phyloP scores from a whole-genome alignment of 2,797 vertebrate species.

The Cirrhinus molitorella region DNA sequence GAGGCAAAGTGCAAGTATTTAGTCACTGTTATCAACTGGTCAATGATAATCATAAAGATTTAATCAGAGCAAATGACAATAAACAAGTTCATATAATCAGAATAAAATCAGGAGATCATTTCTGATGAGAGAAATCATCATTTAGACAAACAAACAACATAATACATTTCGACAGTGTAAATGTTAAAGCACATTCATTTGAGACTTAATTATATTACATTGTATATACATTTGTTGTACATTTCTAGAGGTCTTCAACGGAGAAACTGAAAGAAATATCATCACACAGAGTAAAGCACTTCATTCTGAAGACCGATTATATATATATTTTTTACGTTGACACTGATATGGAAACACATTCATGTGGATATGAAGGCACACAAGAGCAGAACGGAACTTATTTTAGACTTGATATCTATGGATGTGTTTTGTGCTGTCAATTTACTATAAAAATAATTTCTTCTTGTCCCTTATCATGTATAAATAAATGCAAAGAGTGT shows the following conservation, averaged over 20 bases:
- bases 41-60: slow-evolving; percentile 1
- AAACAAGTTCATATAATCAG: neutral
- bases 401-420: neutral
- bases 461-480: neutral
- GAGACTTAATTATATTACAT: neutral
- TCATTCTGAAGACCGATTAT: neutral
- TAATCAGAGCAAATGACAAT: neutral
- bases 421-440: neutral
- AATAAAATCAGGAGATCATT: neutral
- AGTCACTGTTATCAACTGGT: slow-evolving; percentile 7
- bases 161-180: neutral
- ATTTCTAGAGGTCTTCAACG: neutral
- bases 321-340: neutral
- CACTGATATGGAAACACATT: neutral
- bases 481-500: neutral
- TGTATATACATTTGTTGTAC: neutral
- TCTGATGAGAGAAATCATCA: neutral
- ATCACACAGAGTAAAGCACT: neutral
- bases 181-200: slow-evolving; percentile 18
- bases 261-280: neutral
- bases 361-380: slow-evolving; percentile 15
- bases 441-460: neutral
- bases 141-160: slow-evolving; percentile 8
- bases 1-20: neutral
- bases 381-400: neutral